Evolutionary conservation across 2,113 vertebrate genomes (phyloP), one percentile per base, ranked within the genome.

Genomic region (Asarcornis scutulata): DNA sequence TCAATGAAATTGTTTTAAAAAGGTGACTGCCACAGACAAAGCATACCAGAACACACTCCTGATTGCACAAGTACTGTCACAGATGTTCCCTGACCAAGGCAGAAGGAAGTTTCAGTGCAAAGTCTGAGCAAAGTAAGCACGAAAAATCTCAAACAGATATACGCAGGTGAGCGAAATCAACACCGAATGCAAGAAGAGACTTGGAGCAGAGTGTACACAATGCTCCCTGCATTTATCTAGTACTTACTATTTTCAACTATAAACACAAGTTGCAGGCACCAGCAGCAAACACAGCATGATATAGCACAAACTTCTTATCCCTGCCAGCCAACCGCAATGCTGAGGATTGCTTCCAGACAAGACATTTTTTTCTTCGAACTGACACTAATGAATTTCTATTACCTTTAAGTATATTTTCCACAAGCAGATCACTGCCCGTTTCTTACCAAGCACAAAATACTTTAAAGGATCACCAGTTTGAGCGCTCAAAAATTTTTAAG

Each of bases 361-460:
- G 21, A 11, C 6, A 6, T 52, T 59, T 73, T 60, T 40, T 40
- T 27, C 32, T 60, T 56, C 62, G 27, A 36, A 36, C 29, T 34
- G 25, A 38, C 25, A 3, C 38, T 29, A 76, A 76, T 0, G 1
- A 16, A 67, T 9, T 0, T 2, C 9, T 29, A 26, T 9, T 64
- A 50, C 58, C 48, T 55, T 36, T 2, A 58, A 74, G 31, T 7
- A 6, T 0, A 0, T 84, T 46, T 90, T 36, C 53, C 58, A 36
- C 0, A 1, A 73, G 46, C 40, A 82, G n/a, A 79, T 36, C 16
- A 1, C 15, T n/a, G 27, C 9, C 44, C 4, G 1, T 0, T 2
- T 29, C n/a, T 69, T 11, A 40, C 22, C 27, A 44, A 89, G 68
- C 12, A 75, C 3, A 79, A 73, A 66, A 66, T 18, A 17, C 5